Evolutionary conservation across 1,140 invertebrate species (phyloP), one percentile per base, ranked within the genome.

Genomic region (Anastatus disparis): DNA sequence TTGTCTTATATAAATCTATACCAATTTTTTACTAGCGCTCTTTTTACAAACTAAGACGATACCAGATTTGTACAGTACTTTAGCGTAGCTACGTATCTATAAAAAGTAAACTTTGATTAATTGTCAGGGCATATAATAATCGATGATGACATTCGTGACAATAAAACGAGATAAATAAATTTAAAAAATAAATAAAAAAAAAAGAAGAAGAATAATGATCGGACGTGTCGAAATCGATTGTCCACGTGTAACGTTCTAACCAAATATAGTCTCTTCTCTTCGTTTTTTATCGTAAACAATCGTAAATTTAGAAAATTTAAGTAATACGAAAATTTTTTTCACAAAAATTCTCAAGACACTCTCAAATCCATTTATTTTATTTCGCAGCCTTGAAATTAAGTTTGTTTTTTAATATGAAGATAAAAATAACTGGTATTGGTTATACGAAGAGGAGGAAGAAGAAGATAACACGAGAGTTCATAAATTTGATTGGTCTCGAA

Each of bases 71-170:
- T 52, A 52, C 50, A 52, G 50, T 52, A n/a, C 12, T 38, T 7
- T 7, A 38, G 12, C 50, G 22, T 52, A 52, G 2, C 12, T n/a
- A n/a, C 31, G 31, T 10, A n/a, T 69, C 29, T 17, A 52, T 48
- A 24, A 42, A 58, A 3, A 61, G 31, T 68, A 68, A 40, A 40
- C 31, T 10, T 35, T 10, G 27, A 56, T 3, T 68, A 40, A 17
- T 22, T 35, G 48, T 61, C 31, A 59, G 46, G 73, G 72, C 76
- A 12, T n/a, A n/a, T n/a, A n/a, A 74, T 72, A 66, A 76, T 71
- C 76, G 74, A 79, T 76, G 77, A 81, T 74, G 55, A 68, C 40
- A 59, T 50, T 81, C 76, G 76, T 77, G 82, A 84, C 82, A 83
- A 84, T 84, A 84, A 68, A 68, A 27, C 24, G 38, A 58, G 20